A percentile compares a stretch with the other conserved stretches of the same genome.
Evolutionary conservation across 2,888 invertebrate genomes (phyloP).

Genomic region (Acanthoscelides obtectus): DNA sequence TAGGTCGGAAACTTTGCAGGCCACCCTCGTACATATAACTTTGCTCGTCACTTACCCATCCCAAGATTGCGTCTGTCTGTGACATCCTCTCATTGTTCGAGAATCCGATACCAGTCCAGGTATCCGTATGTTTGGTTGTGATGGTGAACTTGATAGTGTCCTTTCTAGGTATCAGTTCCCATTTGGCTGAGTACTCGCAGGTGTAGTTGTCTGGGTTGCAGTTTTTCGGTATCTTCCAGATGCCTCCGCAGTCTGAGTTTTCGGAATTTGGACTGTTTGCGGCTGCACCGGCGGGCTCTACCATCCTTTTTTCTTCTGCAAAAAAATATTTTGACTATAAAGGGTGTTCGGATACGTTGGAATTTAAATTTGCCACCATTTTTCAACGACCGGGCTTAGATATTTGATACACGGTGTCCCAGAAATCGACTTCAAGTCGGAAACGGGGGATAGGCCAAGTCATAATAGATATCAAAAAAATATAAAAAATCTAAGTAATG

Average conservation of each 20-base stretch:
- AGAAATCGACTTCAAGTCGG: too few species aligned
- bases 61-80: conserved; percentile 82
- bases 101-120: conserved; percentile 90
- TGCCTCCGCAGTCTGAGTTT: conserved; percentile 64
- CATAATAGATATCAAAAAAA: too few species aligned
- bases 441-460: too few species aligned
- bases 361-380: too few species aligned
- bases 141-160: conserved; percentile 77
- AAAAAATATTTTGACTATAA: conserved; percentile 3
- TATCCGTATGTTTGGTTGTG: conserved; percentile 68
- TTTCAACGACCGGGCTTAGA: too few species aligned
- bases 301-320: conserved; percentile 30
- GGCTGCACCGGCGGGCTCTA: conserved; percentile 23
- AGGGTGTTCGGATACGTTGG: too few species aligned
- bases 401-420: too few species aligned
- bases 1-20: too few species aligned
- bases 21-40: too few species aligned
- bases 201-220: conserved; percentile 61
- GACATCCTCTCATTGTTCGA: conserved; percentile 81
- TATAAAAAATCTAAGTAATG: too few species aligned
- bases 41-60: conserved; percentile 56
- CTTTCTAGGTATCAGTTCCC: conserved; percentile 67
- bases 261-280: conserved; percentile 36
- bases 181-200: conserved; percentile 77
- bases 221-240: conserved; percentile 69